A percentile compares a stretch with the other conserved stretches of the same genome.
Evolutionary conservation across 2,113 vertebrate genomes (phyloP).

Genomic region (Mola mola): DNA sequence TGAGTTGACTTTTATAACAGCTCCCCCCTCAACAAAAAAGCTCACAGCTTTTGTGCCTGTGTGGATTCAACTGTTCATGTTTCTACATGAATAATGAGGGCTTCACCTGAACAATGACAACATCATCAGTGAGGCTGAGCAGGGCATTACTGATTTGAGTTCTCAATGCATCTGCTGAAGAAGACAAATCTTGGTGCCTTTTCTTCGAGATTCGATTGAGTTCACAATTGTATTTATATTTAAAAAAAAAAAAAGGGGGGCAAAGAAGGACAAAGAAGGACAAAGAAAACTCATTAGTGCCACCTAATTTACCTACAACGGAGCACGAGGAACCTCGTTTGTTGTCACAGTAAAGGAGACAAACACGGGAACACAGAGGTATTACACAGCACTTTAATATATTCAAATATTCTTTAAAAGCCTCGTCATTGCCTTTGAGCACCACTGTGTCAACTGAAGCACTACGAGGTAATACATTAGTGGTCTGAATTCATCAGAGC

Average conservation of each 20-base stretch:
- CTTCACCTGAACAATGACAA: background rate
- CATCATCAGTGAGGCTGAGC: constrained; percentile 8
- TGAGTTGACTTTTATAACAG: constrained; percentile 5
- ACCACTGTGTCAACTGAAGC: constrained; percentile 6
- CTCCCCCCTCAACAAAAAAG: background rate
- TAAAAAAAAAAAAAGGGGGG: constrained; percentile 7
- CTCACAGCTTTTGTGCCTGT: background rate
- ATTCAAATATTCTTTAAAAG: constrained; percentile 45
- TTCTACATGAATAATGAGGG: constrained; percentile 13
- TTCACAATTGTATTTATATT: constrained; percentile 7
- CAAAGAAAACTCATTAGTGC: constrained; percentile 33
- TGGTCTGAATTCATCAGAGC: background rate
- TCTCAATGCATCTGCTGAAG: background rate
- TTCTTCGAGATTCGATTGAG: background rate
- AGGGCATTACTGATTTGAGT: constrained; percentile 13
- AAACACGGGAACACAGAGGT: background rate
- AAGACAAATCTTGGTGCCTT: background rate
- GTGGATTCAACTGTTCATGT: background rate
- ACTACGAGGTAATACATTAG: background rate
- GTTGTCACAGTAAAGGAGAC: constrained; percentile 24
- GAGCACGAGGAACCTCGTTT: constrained; percentile 7
- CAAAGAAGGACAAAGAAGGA: too few species aligned
- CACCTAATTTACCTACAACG: constrained; percentile 14
- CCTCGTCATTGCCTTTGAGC: background rate
- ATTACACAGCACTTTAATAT: constrained; percentile 55